Conservation (phyloP, 2,113 vertebrate genomes). For the Gallinago jamesoni region DNA sequence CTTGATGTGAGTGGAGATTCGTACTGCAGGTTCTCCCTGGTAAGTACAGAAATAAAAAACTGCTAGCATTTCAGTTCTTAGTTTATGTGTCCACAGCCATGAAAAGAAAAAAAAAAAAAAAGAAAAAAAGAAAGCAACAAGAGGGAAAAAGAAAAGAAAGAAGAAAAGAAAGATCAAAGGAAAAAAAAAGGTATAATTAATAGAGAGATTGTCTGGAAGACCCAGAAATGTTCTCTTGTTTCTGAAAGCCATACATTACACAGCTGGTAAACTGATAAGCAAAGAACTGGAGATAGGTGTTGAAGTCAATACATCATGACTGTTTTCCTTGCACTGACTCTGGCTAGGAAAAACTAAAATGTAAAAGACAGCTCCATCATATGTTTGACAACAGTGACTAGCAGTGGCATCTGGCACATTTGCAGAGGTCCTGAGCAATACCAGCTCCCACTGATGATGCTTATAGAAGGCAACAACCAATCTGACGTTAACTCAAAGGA, state of each 20-base stretch:
- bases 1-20: background rate
- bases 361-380: background rate
- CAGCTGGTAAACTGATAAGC: background rate
- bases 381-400: background rate
- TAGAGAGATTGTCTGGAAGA: background rate
- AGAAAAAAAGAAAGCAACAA: too few species aligned
- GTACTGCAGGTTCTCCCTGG: background rate
- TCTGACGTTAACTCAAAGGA: background rate
- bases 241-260: background rate
- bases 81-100: background rate
- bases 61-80: background rate
- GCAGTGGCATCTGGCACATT: background rate
- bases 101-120: background rate
- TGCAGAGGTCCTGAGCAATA: background rate
- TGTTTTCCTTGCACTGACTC: background rate
- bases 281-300: background rate
- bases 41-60: background rate
- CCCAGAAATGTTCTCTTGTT: background rate
- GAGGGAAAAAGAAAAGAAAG: fast-evolving
- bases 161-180: too few species aligned
- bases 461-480: background rate
- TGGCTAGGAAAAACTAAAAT: background rate
- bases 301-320: background rate
- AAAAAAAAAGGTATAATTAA: background rate
- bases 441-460: background rate